Percentiles rank a stretch among this genome's conserved stretches.
Conservation (phyloP, 2,888 invertebrate species). For the Actias luna region DNA sequence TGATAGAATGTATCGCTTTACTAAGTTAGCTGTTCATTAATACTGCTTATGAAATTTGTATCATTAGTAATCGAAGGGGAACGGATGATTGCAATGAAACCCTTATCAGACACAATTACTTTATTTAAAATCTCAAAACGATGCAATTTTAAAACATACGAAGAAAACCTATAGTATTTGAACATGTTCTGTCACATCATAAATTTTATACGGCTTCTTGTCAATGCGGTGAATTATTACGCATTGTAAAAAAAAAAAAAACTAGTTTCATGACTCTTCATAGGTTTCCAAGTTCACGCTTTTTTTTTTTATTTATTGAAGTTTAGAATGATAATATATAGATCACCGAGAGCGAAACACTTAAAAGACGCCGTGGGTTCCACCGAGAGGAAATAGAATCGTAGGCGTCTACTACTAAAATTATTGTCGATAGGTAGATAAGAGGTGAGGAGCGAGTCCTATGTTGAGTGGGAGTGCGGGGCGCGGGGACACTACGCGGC, state of each 20-base stretch:
- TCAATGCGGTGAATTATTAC: neutral
- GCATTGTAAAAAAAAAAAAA: neutral
- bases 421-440: constrained; percentile 61
- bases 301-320: neutral
- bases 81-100: constrained; percentile 21
- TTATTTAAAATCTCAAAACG: neutral
- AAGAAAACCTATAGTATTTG: neutral
- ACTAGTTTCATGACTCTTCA: neutral
- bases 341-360: constrained; percentile 52
- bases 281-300: neutral
- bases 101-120: neutral
- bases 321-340: constrained; percentile 42
- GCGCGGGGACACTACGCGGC: constrained; percentile 22
- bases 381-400: constrained; percentile 15
- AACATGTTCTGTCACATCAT: neutral
- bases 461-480: constrained; percentile 23
- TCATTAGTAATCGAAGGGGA: no score
- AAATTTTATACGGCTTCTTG: neutral
- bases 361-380: constrained; percentile 39
- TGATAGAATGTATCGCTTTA: no score
- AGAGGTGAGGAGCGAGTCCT: constrained; percentile 9
- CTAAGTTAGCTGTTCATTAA: no score
- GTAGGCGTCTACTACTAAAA: constrained; percentile 49
- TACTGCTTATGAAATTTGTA: no score
- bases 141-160: constrained; percentile 15